Percentiles rank a stretch among this genome's conserved stretches.
Evolutionary conservation across 1,140 invertebrate genomes (phyloP).

Genomic region (Drosophila athabasca): DNA sequence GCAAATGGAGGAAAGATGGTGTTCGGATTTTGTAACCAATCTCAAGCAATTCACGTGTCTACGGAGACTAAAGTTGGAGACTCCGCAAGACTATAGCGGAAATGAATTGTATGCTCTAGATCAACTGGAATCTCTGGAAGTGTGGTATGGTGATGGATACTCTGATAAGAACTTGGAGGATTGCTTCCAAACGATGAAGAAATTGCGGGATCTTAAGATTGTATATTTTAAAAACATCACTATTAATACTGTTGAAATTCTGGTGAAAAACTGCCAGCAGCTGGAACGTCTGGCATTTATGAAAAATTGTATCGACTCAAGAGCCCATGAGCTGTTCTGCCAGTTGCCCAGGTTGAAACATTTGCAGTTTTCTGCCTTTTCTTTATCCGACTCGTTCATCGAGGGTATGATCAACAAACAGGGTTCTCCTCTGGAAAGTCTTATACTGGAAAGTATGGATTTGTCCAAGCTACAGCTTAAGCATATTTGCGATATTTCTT

Average conservation of each 20-base stretch:
- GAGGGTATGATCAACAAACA: constrained; percentile 3
- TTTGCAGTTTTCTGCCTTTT: constrained; percentile 8
- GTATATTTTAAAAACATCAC: neutral
- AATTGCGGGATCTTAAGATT: constrained; percentile 20
- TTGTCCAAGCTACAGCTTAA: constrained; percentile 7
- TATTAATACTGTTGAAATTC: constrained; percentile 12
- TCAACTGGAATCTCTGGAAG: constrained; percentile 20
- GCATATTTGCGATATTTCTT: constrained; percentile 14
- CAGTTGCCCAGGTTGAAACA: constrained; percentile 37
- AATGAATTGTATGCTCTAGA: neutral
- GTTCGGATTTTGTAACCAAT: neutral
- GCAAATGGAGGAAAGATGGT: neutral
- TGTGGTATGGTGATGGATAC: too few relatives aligned
- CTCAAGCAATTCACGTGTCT: constrained; percentile 6
- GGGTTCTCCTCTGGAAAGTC: constrained; percentile 23
- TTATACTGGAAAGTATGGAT: neutral
- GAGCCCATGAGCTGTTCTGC: constrained; percentile 9
- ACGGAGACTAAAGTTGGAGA: constrained; percentile 5
- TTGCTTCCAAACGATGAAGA: neutral
- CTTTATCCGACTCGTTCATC: neutral
- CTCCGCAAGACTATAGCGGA: neutral
- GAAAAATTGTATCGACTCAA: neutral
- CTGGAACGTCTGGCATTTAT: constrained; percentile 2
- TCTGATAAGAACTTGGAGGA: constrained; percentile 6
- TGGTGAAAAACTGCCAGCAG: constrained; percentile 12